phyloP scores from a whole-genome alignment of 2,113 vertebrate genomes.

The Phoenicopterus ruber region DNA sequence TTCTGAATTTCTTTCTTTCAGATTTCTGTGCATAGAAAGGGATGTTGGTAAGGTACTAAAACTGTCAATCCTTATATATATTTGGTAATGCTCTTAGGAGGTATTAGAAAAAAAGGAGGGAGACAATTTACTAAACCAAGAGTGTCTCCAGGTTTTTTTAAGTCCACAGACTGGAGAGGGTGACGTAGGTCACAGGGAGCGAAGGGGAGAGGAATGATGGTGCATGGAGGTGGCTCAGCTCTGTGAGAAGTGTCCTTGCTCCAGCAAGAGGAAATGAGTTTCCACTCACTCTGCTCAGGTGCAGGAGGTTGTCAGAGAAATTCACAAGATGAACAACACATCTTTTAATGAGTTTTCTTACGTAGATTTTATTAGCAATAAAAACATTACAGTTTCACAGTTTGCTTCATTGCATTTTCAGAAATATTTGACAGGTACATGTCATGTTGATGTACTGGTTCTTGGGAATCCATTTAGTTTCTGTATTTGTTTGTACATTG shows the following conservation, averaged over 20 bases:
- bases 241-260: neutral
- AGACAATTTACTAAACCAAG: neutral
- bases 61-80: neutral
- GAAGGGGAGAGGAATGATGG: neutral
- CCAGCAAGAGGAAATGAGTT: neutral
- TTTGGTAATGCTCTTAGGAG: neutral
- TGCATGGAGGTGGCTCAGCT: neutral
- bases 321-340: neutral
- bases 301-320: neutral
- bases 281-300: neutral
- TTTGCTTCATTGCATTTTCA: conserved; percentile 39
- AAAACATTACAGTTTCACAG: neutral
- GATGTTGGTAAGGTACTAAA: neutral
- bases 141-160: neutral
- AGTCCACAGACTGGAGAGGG: neutral
- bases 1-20: neutral
- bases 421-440: conserved; percentile 4
- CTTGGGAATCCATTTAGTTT: neutral
- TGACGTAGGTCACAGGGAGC: neutral
- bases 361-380: neutral
- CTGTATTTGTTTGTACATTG: neutral
- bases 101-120: neutral
- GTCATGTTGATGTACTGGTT: neutral
- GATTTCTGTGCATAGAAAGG: neutral
- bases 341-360: neutral